Evolutionary conservation across 2,888 invertebrate genomes (phyloP).

Genomic region (Cephus spinipes): DNA sequence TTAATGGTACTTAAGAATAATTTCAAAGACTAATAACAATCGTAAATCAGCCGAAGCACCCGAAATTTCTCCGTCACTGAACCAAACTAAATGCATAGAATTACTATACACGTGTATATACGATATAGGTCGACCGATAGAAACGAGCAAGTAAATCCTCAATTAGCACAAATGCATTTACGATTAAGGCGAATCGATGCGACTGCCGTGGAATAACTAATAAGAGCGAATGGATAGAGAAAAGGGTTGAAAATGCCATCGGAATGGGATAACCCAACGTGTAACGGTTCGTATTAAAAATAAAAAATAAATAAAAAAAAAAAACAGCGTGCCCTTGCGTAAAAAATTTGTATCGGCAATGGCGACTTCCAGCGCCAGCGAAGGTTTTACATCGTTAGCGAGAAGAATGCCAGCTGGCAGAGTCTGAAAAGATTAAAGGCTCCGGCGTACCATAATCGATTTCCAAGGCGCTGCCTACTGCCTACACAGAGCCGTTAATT

Average conservation of each 20-base stretch:
- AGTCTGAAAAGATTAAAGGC: background rate
- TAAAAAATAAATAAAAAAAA: no score
- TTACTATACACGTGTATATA: slow-evolving; percentile 5
- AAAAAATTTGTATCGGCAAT: no score
- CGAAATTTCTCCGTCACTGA: slow-evolving; percentile 16
- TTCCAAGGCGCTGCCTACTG: background rate
- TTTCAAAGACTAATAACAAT: slow-evolving; percentile 13
- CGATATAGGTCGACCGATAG: slow-evolving; percentile 3
- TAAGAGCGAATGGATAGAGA: no score
- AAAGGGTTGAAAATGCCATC: no score
- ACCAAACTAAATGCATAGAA: slow-evolving; percentile 11
- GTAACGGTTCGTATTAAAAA: no score
- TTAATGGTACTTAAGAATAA: no score
- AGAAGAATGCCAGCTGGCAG: slow-evolving; percentile 7
- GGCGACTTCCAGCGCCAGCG: no score
- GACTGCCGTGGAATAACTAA: no score
- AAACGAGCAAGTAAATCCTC: background rate
- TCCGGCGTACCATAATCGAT: slow-evolving; percentile 5
- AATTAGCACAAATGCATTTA: no score
- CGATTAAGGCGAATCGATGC: no score
- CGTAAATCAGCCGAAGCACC: slow-evolving; percentile 25
- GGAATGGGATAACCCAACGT: no score
- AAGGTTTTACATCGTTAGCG: background rate
- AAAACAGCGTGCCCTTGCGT: no score
- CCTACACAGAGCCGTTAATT: slow-evolving; percentile 1